Evolutionary conservation across 2,888 invertebrate genomes (phyloP).

Genomic region (Thera obeliscata): DNA sequence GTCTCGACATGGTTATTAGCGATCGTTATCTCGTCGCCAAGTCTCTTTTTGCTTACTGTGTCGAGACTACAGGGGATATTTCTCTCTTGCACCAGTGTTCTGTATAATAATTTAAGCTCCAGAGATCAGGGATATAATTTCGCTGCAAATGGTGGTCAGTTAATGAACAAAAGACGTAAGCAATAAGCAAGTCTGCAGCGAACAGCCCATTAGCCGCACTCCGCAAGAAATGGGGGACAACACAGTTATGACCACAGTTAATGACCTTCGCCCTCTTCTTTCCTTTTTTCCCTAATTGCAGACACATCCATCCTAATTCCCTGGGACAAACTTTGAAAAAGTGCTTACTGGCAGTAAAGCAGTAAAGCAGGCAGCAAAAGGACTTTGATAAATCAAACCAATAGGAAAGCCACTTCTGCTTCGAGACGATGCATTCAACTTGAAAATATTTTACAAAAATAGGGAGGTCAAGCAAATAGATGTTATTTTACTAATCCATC

Average conservation of each 20-base stretch:
- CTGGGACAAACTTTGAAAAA: constrained; percentile 59
- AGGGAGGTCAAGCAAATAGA: too few species aligned
- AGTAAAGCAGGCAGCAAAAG: too few species aligned
- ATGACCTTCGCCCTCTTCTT: constrained; percentile 22
- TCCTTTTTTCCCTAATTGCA: constrained; percentile 35
- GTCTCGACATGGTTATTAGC: too few species aligned
- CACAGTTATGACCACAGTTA: constrained; percentile 40
- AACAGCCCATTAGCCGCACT: constrained; percentile 40
- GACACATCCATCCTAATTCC: constrained; percentile 44
- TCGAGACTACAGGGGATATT: neutral
- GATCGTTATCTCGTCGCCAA: too few species aligned
- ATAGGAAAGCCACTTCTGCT: neutral
- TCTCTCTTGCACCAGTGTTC: neutral
- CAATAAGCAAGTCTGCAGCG: constrained; percentile 38
- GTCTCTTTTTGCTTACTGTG: too few species aligned
- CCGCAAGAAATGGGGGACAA: constrained; percentile 35
- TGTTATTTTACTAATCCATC: too few species aligned
- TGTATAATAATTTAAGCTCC: neutral
- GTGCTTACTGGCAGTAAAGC: constrained; percentile 49
- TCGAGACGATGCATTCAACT: too few species aligned
- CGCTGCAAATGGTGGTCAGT: constrained; percentile 30
- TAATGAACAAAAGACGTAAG: constrained; percentile 36
- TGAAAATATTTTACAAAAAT: too few species aligned
- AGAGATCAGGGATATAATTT: neutral
- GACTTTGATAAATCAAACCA: constrained; percentile 56